These are phyloP conservation scores for Lochmaea capreae DNA, from an alignment of 2,888 invertebrate genomes.

Conservation along the genomic window DNA sequence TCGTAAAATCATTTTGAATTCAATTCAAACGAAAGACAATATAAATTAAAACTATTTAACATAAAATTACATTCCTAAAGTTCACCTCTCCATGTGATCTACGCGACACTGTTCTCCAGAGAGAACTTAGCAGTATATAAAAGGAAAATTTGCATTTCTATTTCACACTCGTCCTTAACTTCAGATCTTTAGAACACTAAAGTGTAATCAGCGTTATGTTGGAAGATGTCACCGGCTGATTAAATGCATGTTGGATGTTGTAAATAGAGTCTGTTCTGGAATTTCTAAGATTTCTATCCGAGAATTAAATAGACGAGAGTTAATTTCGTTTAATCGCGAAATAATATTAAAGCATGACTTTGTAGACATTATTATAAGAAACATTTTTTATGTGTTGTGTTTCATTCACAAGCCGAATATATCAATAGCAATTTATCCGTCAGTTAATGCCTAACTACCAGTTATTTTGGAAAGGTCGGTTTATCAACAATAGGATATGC, in stretches of 20 bases:
- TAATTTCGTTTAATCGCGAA: neutral
- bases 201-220: conserved; percentile 20
- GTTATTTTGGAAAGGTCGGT: too few relatives aligned
- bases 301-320: neutral
- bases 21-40: too few relatives aligned
- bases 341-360: neutral
- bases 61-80: conserved; percentile 1
- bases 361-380: too few relatives aligned
- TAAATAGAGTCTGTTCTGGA: conserved; percentile 9
- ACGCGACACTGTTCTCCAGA: conserved; percentile 7
- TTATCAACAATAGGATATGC: too few relatives aligned
- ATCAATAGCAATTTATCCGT: too few relatives aligned
- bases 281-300: conserved; percentile 11
- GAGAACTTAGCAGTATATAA: conserved; percentile 18
- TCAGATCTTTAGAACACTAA: conserved; percentile 12
- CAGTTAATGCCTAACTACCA: too few relatives aligned
- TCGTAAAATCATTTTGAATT: too few relatives aligned
- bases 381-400: too few relatives aligned
- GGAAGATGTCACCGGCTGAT: conserved; percentile 18
- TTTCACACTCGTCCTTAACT: conserved; percentile 12
- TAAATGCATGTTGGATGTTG: conserved; percentile 21
- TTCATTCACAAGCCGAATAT: too few relatives aligned
- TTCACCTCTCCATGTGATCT: conserved; percentile 13
- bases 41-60: neutral
- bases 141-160: conserved; percentile 19